A percentile compares a stretch with the other conserved stretches of the same genome.
These are phyloP conservation scores for Drosophila birchii DNA, from an alignment of 2,888 invertebrate genomes.

Conservation along the genomic window DNA sequence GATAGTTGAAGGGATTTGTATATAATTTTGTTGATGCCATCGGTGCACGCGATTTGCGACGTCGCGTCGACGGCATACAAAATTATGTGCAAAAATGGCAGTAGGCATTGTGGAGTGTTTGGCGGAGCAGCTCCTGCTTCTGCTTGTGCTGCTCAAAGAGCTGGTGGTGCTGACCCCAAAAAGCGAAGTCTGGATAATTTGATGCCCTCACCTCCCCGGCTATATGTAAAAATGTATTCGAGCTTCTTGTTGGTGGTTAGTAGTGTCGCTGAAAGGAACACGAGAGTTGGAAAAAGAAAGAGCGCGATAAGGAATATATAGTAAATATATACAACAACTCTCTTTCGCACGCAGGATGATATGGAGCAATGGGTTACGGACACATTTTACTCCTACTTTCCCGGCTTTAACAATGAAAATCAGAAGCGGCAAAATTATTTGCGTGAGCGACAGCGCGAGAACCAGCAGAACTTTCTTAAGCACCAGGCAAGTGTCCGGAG, in stretches of 20 bases:
- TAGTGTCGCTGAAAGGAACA: conserved; percentile 67
- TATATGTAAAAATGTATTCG: conserved; percentile 70
- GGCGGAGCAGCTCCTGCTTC: conserved; percentile 60
- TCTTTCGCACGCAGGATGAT: conserved; percentile 77
- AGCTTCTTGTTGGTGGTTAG: conserved; percentile 82
- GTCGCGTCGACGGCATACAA: conserved; percentile 63
- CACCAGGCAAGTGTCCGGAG: conserved; percentile 76
- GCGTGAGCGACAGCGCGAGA: conserved; percentile 82
- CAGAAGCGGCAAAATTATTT: conserved; percentile 82
- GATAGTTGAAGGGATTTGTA: conserved; percentile 20
- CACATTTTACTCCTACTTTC: conserved; percentile 84
- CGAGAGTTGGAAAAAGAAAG: conserved; percentile 17
- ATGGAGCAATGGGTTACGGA: conserved; percentile 85
- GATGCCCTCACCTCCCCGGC: conserved; percentile 26
- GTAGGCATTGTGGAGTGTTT: conserved; percentile 66
- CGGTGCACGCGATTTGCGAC: conserved; percentile 69
- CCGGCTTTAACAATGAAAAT: conserved; percentile 84
- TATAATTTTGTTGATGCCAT: conserved; percentile 63
- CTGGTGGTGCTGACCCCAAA: conserved; percentile 71
- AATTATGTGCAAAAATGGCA: conserved; percentile 75
- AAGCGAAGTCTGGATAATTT: conserved; percentile 59
- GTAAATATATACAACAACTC: conserved; percentile 28
- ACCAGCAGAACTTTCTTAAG: conserved; percentile 83
- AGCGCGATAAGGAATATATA: conserved; percentile 44
- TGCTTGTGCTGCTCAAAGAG: conserved; percentile 26